phyloP scores from a whole-genome alignment of 2,797 vertebrate genomes.

The Crossoptilon crossoptilon region DNA sequence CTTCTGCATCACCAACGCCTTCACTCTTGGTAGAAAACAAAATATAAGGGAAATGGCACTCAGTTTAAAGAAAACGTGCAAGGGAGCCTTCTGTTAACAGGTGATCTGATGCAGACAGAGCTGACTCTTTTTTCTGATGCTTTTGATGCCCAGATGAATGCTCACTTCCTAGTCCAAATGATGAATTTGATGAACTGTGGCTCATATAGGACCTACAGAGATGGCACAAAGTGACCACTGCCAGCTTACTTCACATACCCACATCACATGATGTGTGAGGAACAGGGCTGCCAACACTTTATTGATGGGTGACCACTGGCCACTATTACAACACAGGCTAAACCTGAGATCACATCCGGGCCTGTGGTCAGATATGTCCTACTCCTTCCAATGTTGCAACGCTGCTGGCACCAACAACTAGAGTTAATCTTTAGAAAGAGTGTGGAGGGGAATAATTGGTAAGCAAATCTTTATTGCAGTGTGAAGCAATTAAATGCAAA shows the following conservation, averaged over 20 bases:
- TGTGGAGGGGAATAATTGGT: neutral
- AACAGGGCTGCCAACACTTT: neutral
- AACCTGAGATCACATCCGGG: neutral
- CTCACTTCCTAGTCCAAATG: neutral
- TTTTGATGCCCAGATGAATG: neutral
- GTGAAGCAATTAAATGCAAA: neutral
- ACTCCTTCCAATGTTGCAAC: neutral
- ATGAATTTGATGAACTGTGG: neutral
- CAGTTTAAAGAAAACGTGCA: slow-evolving; percentile 3
- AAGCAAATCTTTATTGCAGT: neutral
- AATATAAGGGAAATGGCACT: neutral
- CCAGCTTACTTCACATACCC: neutral
- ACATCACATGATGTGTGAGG: accelerated
- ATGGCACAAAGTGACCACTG: accelerated
- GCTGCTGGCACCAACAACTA: neutral
- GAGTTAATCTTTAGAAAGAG: neutral
- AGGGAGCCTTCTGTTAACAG: neutral
- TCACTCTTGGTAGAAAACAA: slow-evolving; percentile 36
- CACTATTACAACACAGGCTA: neutral
- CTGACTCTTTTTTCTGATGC: neutral
- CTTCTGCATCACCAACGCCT: neutral
- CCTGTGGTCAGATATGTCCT: neutral
- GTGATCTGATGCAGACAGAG: slow-evolving; percentile 1
- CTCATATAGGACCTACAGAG: neutral
- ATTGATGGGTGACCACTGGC: neutral